Base-by-base conservation (phyloP, 2,797 vertebrate species). In the Argyrosomus regius region DNA sequence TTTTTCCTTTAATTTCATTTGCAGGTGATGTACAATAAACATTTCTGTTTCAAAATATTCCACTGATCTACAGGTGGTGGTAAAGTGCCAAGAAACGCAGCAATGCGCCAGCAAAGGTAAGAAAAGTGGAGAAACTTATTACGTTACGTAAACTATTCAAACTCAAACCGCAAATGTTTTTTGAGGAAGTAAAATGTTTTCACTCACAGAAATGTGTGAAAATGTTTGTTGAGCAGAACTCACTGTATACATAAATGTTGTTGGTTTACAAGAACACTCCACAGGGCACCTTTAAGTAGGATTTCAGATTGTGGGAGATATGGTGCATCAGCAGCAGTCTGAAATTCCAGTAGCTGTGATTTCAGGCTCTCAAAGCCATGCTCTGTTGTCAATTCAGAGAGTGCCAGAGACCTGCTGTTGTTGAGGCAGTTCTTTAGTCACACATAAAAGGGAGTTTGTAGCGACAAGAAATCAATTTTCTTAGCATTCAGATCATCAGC, bases 321-420 rank as follows among this genome's bases (percentile, higher is more conserved):
- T 66, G 45, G 75, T 72, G 14, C 54, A 81, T 72, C 57, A 72
- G 12, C 45, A 71, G 22, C 2, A 4, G 22, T 78, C 50, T 74
- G 58, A 80, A 45, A 65, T 17, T 57, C 41, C 59, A 43, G 43
- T 3, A 62, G 52, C 60, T 67, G 41, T 59, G 61, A 73, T 63
- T 72, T 78, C 31, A 82, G 50, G 14, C 54, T 62, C 69, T 81
- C 31, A 46, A 24, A 2, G 60, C 35, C 28, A 52, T 20, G 31
- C 18, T 41, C 10, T 31, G 26, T 43, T 46, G 73, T 56, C 22
- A 26, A 72, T 64, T 56, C 45, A 53, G 24, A 78, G 46, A 39
- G 39, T 57, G 64, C 50, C 62, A 67, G 70, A 78, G 18, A 70
- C 46, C 6, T 72, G n/a, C 78, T 82, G 56, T 22, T 87, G 59